These are phyloP conservation scores for Chaenogobius annularis DNA, from an alignment of 2,113 vertebrate genomes.

Conservation along the genomic window DNA sequence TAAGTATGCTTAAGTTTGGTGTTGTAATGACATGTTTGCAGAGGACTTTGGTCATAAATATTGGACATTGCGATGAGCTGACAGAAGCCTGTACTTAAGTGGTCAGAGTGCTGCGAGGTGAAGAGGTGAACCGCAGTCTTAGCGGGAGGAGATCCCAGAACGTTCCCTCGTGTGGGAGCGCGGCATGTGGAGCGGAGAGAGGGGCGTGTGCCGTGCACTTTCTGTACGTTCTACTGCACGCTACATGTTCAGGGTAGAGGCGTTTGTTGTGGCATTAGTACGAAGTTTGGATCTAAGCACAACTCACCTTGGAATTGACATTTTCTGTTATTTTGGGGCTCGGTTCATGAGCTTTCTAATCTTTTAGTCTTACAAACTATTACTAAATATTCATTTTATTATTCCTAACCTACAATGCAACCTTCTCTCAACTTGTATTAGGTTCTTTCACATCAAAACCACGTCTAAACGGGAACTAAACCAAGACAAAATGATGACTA, in stretches of 20 bases:
- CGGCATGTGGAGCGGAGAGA: slow-evolving; percentile 14
- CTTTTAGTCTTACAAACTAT: too few species aligned
- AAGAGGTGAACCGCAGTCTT: slow-evolving; percentile 52
- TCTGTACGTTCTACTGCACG: not conserved
- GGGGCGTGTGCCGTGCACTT: slow-evolving; percentile 10
- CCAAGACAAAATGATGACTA: too few species aligned
- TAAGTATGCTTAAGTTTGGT: slow-evolving; percentile 23
- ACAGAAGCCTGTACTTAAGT: slow-evolving; percentile 52
- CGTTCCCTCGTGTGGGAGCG: slow-evolving; percentile 12
- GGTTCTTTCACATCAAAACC: too few species aligned
- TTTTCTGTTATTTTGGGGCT: too few species aligned
- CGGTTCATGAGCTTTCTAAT: too few species aligned
- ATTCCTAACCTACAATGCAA: too few species aligned
- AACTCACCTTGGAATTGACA: too few species aligned
- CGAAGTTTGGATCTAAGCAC: not conserved
- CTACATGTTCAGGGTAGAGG: not conserved
- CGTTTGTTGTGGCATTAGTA: not conserved
- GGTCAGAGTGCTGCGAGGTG: slow-evolving; percentile 43
- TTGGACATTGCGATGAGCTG: slow-evolving; percentile 42
- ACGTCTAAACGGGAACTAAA: too few species aligned
- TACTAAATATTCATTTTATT: too few species aligned
- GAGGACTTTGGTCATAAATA: slow-evolving; percentile 47
- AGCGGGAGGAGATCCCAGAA: slow-evolving; percentile 33
- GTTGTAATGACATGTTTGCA: slow-evolving; percentile 49
- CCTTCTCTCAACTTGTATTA: too few species aligned